Base-by-base conservation (phyloP, 2,888 invertebrate genomes). In the Acanthopleura granulata region DNA sequence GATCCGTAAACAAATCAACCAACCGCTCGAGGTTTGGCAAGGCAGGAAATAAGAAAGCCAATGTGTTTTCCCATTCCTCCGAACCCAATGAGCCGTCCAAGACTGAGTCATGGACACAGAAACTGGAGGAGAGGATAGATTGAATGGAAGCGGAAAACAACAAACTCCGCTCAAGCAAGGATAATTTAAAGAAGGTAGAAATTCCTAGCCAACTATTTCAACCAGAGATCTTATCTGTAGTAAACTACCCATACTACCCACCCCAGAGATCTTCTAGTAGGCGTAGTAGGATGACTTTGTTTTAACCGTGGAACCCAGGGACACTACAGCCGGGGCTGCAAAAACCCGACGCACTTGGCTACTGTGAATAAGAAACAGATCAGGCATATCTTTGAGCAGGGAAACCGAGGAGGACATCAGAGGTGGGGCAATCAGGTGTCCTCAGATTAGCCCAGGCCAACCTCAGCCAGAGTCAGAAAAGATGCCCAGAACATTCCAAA, bases 391-490 rank as follows among this genome's bases (percentile, higher is more conserved):
- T 66, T 66, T 27, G 18, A 18, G 29, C 29, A 3, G 12, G 66
- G 25, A 66, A 66, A 66, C 66, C 25, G 16, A 18, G 25, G 25
- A 27, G 66, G 66, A 27, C 66, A 66, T 25, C 66, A 66, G 66
- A 22, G 66, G 25, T 6, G 66, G 66, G 66, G 66, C 66, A 27
- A 66, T 16, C 66, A 22, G 66, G 66, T 66, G 66, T 66, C 66
- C 66, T 18, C 22, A 22, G n/a, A 57, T 57, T 12, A 57, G 22
- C 40, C 40, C 40, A 57, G 57, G n/a, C 57, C 57, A 40, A 40
- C 40, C 22, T 27, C 25, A 66, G 66, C 29, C 27, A 66, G 27
- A 18, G 14, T 16, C 29, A 9, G 16, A 9, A 66, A 66, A 12
- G 29, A 66, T 66, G 18, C 66, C 66, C 15, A 27, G 66, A 27